Conservation (phyloP, 2,113 vertebrate species). For the Ochotona princeps region DNA sequence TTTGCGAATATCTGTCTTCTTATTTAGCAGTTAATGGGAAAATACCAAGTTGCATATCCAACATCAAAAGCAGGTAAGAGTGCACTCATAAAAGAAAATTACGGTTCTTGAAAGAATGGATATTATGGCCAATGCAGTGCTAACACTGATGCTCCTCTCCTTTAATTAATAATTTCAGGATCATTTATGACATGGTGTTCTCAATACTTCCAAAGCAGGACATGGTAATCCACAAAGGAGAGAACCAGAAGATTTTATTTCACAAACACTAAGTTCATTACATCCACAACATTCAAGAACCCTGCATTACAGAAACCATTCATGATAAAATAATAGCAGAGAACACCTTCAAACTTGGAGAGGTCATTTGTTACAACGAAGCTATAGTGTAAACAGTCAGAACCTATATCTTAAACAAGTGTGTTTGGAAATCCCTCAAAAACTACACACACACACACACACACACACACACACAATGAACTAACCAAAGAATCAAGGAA, state of each 20-base stretch:
- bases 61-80: neutral
- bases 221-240: neutral
- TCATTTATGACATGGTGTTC: neutral
- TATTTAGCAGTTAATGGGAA: slow-evolving; percentile 38
- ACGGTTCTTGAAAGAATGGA: neutral
- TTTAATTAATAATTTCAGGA: slow-evolving; percentile 42
- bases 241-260: neutral
- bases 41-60: slow-evolving; percentile 19
- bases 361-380: neutral
- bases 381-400: neutral
- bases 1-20: slow-evolving; percentile 46
- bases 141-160: neutral
- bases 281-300: neutral
- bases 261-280: slow-evolving; percentile 20
- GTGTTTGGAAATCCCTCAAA: slow-evolving; percentile 12
- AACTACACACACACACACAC: neutral
- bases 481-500: neutral
- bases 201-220: slow-evolving; percentile 42
- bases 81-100: neutral
- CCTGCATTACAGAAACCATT: neutral
- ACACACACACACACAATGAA: neutral
- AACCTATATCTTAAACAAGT: slow-evolving; percentile 20
- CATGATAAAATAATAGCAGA: neutral
- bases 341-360: neutral
- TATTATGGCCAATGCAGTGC: neutral